phyloP scores from a whole-genome alignment of 1,140 invertebrate genomes.

The Andricus grossulariae region DNA sequence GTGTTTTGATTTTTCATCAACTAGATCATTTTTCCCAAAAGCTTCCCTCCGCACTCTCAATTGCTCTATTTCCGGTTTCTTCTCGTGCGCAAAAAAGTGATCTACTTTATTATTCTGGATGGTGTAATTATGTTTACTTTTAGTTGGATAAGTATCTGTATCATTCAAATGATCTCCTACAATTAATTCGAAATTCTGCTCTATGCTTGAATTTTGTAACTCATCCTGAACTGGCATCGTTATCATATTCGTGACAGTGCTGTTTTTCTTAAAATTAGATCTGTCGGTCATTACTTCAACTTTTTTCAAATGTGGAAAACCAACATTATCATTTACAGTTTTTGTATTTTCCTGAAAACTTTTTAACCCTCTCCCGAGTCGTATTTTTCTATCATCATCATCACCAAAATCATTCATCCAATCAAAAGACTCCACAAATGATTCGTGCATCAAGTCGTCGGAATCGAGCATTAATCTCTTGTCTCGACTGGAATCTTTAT shows the following conservation, averaged over 20 bases:
- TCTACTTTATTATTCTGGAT: no score
- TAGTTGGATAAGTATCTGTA: no score
- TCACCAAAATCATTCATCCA: constrained; percentile 49
- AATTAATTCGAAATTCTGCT: neutral
- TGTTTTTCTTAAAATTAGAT: neutral
- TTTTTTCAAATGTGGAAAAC: neutral
- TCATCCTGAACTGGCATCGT: no score
- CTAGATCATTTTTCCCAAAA: no score
- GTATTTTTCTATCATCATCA: constrained; percentile 49
- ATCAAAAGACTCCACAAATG: constrained; percentile 57
- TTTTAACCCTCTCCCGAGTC: constrained; percentile 55
- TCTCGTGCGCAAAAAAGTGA: no score
- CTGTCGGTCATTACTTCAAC: neutral
- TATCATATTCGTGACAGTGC: neutral
- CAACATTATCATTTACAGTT: neutral
- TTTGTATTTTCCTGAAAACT: constrained; percentile 12
- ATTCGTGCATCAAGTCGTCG: constrained; percentile 51
- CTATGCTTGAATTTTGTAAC: neutral
- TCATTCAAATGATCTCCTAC: neutral
- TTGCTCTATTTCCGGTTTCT: no score
- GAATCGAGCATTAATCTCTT: constrained; percentile 44
- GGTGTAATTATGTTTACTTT: no score
- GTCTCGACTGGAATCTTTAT: neutral
- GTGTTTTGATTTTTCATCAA: no score
- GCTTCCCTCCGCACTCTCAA: no score